Evolutionary conservation across 2,888 invertebrate genomes (phyloP).

Genomic region (Aproaerema taeniolella): DNA sequence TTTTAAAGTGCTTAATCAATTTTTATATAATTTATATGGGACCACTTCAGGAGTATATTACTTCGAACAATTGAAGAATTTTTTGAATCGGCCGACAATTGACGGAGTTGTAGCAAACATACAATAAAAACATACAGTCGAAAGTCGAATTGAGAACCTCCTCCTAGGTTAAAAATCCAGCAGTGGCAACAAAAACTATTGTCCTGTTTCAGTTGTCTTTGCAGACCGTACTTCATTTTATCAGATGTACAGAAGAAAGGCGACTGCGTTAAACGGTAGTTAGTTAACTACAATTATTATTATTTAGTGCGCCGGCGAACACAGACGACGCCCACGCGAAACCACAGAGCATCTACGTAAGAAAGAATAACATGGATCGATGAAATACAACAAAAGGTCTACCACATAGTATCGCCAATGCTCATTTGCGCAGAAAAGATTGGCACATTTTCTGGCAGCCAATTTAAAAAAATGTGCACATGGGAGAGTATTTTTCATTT

Average conservation of each 20-base stretch:
- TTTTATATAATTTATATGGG: no score
- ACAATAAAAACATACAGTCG: background rate
- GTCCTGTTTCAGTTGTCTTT: constrained; percentile 15
- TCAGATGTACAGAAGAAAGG: constrained; percentile 67
- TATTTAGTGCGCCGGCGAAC: constrained; percentile 63
- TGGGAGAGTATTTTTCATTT: no score
- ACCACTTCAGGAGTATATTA: no score
- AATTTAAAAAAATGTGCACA: no score
- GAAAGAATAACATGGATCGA: no score
- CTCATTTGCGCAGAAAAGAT: no score
- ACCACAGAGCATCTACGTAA: background rate
- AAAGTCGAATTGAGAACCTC: background rate
- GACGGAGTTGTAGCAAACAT: background rate
- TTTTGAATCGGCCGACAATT: background rate
- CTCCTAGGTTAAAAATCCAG: background rate
- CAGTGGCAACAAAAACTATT: background rate
- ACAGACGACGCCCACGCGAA: constrained; percentile 61
- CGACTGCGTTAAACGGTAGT: constrained; percentile 72
- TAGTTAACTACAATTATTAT: constrained; percentile 72
- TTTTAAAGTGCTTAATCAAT: no score
- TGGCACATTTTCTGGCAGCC: no score
- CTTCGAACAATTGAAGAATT: background rate
- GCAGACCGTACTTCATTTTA: constrained; percentile 41
- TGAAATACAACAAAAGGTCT: no score
- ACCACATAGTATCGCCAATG: no score